Evolutionary conservation across 2,797 vertebrate genomes (phyloP).

Genomic region (Myotis findleyi): DNA sequence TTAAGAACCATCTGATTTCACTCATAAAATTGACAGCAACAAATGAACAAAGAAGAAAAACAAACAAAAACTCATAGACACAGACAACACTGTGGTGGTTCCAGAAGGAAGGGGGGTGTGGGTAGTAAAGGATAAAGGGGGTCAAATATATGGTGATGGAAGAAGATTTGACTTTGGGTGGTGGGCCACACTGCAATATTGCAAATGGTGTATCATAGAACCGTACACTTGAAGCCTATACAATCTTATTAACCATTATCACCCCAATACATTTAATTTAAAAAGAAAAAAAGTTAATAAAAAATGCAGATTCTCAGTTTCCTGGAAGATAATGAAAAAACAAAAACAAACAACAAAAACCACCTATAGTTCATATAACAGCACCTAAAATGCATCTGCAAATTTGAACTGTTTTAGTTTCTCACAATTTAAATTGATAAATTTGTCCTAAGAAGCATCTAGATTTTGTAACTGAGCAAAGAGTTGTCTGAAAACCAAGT

Average conservation of each 20-base stretch:
- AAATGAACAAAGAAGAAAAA: too few relatives aligned
- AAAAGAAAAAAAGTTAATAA: neutral
- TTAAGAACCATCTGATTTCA: neutral
- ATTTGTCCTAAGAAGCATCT: neutral
- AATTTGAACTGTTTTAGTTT: neutral
- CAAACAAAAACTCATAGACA: neutral
- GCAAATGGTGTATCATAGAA: neutral
- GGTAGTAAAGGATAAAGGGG: too few relatives aligned
- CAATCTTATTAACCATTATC: neutral
- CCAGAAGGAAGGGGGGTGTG: neutral
- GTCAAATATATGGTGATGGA: neutral
- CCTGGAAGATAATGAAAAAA: constrained; percentile 4
- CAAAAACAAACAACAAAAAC: neutral
- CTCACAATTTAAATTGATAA: neutral
- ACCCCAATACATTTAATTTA: neutral
- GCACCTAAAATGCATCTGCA: neutral
- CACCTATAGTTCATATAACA: neutral
- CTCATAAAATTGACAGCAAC: neutral
- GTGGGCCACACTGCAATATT: neutral
- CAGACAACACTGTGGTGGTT: neutral
- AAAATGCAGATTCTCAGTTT: neutral
- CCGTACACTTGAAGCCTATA: neutral
- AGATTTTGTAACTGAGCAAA: neutral
- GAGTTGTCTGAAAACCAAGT: neutral
- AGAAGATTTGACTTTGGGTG: neutral